These are phyloP conservation scores for Corvus hawaiiensis DNA, from an alignment of 2,113 vertebrate species.

Conservation along the genomic window DNA sequence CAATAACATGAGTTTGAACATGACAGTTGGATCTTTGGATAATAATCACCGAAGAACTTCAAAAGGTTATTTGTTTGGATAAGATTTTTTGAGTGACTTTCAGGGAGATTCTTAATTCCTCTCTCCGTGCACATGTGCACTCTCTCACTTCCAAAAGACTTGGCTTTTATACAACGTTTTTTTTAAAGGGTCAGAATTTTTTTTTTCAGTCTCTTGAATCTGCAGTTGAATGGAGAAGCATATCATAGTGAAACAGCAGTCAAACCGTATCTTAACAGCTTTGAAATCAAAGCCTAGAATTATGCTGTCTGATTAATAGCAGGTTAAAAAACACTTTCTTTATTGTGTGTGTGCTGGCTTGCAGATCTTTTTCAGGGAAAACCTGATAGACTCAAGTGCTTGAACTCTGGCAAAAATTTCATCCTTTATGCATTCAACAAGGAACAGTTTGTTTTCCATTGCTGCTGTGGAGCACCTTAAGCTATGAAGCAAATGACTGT, in stretches of 20 bases:
- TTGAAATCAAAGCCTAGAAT: constrained; percentile 15
- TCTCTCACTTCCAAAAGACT: neutral
- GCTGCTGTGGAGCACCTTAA: neutral
- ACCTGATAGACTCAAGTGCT: neutral
- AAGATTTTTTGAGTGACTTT: neutral
- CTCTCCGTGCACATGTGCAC: neutral
- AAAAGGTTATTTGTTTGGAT: neutral
- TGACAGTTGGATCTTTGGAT: neutral
- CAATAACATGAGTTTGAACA: neutral
- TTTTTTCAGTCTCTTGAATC: neutral
- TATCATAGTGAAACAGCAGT: neutral
- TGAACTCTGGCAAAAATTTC: neutral
- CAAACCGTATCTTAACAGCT: neutral
- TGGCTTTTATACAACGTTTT: neutral
- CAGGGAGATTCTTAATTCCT: neutral
- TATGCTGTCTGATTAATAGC: constrained; percentile 6
- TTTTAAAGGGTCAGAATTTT: neutral
- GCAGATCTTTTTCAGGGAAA: neutral
- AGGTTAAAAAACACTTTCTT: constrained; percentile 11
- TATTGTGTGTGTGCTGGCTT: neutral
- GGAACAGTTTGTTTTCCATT: neutral
- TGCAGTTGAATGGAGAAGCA: neutral
- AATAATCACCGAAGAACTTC: neutral
- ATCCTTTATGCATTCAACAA: neutral
- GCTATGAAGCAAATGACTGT: neutral